Base-by-base conservation (phyloP, 2,113 vertebrate species). In the Brachypteracias leptosomus region DNA sequence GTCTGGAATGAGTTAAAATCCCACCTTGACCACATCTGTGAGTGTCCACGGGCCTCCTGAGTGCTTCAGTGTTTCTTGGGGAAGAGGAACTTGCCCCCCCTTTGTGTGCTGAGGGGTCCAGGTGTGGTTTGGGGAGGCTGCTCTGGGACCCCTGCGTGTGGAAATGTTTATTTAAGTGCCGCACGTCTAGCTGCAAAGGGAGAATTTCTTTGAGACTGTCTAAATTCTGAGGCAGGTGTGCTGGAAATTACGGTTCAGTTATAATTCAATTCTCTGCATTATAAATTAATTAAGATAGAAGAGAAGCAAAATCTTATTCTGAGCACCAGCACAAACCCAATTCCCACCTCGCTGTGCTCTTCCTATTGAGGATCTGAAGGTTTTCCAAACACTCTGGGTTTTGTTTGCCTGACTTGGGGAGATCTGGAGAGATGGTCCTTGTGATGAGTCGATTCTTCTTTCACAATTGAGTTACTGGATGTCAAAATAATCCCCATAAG, bases 1-100 rank as follows among this genome's bases (percentile, higher is more conserved):
- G 52, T 35, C 44, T 3, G 20, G 54, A 47, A 61, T 7, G 83
- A 88, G 35, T 80, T 73, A 52, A 90, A 88, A 79, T 72, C 10
- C 2, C 24, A 6, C 42, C 52, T 19, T 2, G 7, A 4, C 15
- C 19, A 1, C 33, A 3, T 42, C 57, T 14, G 18, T 24, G 44
- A 70, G 66, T 2, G 13, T 35, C 72, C 29, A 44, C 46, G 11
- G 51, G 31, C 5, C 7, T 57, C 52, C 6, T 0, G 3, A 68
- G 59, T 8, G 12, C 61, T 63, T 16, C 6, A 1, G 25, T 20
- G n/a, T 58, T 67, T 72, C 52, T 46, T 36, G 40, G 35, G 61
- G 38, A 62, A 25, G 29, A 54, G 22, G 38, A 82, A 55, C 29
- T 78, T 38, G 13, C 26, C 54, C 19, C 14, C 29, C 8, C 13